Conservation (phyloP, 2,888 invertebrate species). For the Lobophora halterata region DNA sequence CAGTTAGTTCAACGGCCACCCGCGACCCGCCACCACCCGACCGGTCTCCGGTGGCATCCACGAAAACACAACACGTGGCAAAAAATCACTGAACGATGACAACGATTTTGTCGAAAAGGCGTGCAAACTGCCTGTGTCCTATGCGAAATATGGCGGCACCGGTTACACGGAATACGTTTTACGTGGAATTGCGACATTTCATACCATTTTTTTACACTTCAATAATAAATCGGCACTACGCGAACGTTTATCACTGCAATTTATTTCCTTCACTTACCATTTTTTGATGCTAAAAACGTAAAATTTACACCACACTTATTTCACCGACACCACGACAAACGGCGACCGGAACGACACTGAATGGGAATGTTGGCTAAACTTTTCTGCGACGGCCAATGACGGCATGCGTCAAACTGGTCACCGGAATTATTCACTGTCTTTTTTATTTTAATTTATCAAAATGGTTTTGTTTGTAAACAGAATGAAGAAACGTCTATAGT, state of each 20-base stretch:
- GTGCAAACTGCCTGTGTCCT: conserved; percentile 71
- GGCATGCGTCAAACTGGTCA: conserved; percentile 75
- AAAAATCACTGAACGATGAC: conserved; percentile 77
- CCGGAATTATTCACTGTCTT: conserved; percentile 54
- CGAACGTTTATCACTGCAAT: conserved; percentile 58
- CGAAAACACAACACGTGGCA: conserved; percentile 75
- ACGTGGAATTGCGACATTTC: conserved; percentile 54
- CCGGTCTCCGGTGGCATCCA: conserved; percentile 33
- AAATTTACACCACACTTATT: conserved; percentile 76
- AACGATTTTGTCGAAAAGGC: conserved; percentile 71
- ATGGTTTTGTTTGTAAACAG: conserved; percentile 1
- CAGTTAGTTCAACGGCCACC: conserved; percentile 35
- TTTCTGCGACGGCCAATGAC: conserved; percentile 68
- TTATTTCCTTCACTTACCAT: conserved; percentile 76
- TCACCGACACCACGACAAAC: conserved; percentile 77
- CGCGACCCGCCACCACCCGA: conserved; percentile 32
- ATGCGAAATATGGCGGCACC: conserved; percentile 81
- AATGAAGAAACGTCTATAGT: not conserved
- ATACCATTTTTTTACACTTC: conserved; percentile 42
- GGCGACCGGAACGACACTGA: conserved; percentile 80
- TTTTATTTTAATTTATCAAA: conserved; percentile 25
- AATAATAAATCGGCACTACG: conserved; percentile 50
- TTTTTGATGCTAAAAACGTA: conserved; percentile 79
- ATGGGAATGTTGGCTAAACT: conserved; percentile 71
- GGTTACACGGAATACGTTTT: conserved; percentile 58